Percentiles rank a stretch among this genome's conserved stretches.
These are phyloP conservation scores for Rhyacichthys aspro DNA, from an alignment of 2,797 vertebrate species.

Conservation along the genomic window DNA sequence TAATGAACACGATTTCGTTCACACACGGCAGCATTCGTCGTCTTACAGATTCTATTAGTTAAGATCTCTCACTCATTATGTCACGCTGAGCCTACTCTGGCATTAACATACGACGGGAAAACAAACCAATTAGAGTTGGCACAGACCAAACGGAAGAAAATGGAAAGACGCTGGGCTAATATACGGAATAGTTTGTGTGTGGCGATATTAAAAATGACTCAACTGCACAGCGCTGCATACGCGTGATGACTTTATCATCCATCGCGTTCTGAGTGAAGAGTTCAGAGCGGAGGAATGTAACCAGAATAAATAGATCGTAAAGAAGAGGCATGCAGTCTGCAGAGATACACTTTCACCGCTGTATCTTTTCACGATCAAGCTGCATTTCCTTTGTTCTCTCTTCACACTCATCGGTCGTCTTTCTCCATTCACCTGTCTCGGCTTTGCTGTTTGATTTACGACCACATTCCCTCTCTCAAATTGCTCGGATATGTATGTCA, in stretches of 20 bases:
- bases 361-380: constrained; percentile 6
- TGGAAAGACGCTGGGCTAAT: constrained; percentile 5
- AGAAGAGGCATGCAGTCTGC: constrained; percentile 54
- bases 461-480: constrained; percentile 43
- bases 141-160: constrained; percentile 9
- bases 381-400: constrained; percentile 24
- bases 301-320: constrained; percentile 49
- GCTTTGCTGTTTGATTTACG: constrained; percentile 58
- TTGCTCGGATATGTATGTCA: constrained; percentile 62
- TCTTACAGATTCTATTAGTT: neutral
- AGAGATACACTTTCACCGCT: constrained; percentile 36
- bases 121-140: constrained; percentile 12
- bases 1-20: constrained; percentile 23
- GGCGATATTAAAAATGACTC: constrained; percentile 43
- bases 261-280: constrained; percentile 57
- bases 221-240: constrained; percentile 28
- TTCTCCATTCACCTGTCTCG: constrained; percentile 35
- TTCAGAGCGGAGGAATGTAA: constrained; percentile 47
- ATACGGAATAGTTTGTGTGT: constrained; percentile 20
- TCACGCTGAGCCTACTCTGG: constrained; percentile 5
- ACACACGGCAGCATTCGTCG: constrained; percentile 2
- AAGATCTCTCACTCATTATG: neutral
- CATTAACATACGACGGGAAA: constrained; percentile 8
- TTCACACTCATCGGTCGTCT: constrained; percentile 5
- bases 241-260: constrained; percentile 48